Conservation (phyloP, 2,113 vertebrate genomes). For the Ameiurus melas region DNA sequence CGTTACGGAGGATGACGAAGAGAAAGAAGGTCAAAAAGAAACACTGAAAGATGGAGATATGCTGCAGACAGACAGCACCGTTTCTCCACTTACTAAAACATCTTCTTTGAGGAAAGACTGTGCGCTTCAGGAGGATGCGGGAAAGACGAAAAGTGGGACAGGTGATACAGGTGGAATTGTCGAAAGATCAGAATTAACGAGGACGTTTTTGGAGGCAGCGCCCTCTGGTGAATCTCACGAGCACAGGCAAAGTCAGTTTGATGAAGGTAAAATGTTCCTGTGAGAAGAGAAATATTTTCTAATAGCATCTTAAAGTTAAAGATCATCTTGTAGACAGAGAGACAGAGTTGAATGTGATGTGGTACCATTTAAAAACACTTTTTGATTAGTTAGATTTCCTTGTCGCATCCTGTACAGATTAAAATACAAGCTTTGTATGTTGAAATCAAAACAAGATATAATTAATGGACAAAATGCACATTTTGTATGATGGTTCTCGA, state of each 20-base stretch:
- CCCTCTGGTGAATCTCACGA: slow-evolving; percentile 47
- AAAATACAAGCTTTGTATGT: background rate
- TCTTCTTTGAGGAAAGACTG: background rate
- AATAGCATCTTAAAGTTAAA: background rate
- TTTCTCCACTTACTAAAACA: background rate
- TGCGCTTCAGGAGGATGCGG: slow-evolving; percentile 21
- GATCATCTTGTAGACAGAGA: background rate
- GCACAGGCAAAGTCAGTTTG: background rate
- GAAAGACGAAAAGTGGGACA: slow-evolving; percentile 22
- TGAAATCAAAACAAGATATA: background rate
- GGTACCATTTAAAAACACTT: too few species aligned
- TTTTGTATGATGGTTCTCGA: background rate
- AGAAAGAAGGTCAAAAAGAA: slow-evolving; percentile 68
- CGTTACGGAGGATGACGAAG: slow-evolving; percentile 58
- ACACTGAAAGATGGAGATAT: slow-evolving; percentile 56
- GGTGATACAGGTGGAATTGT: background rate
- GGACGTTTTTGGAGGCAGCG: background rate
- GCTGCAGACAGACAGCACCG: background rate
- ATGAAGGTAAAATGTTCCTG: background rate
- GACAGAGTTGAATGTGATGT: background rate
- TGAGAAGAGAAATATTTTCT: background rate
- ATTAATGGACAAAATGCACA: background rate
- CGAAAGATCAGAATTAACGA: background rate
- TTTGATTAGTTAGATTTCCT: background rate
- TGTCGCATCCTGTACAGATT: background rate